Evolutionary conservation across 2,797 vertebrate species (phyloP), one percentile per base, ranked within the genome.

Genomic region (Synaphobranchus kaupii): DNA sequence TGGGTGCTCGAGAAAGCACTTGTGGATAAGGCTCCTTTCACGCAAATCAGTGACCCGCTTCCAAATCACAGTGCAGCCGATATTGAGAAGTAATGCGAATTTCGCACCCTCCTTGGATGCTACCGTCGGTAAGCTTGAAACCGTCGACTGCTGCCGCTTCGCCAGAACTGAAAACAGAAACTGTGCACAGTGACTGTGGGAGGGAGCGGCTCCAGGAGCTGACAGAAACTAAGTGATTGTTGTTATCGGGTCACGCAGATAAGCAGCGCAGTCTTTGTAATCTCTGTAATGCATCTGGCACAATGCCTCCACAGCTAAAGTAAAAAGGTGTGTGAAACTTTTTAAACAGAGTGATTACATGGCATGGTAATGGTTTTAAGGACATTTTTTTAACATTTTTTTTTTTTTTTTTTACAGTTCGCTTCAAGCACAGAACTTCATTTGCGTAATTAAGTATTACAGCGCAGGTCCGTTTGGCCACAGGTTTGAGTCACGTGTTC

Each of bases 231-330:
- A 78, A 86, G 50, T 54, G 85, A 54, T 76, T 39, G 71, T 73
- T 76, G 25, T 39, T 78, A 52, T 85, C 83, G 31, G 58, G 13
- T 47, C 12, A 17, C 0, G 54, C 71, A 81, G 71, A 80, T 66
- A 52, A 80, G 58, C 73, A 39, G 80, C 47, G n/a, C 52, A 12
- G 3, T 28, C 25, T 25, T 76, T 82, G 56, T 50, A 82, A 86
- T 82, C 86, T 82, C 85, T 34, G 31, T 63, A 60, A 84, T 28
- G 31, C 78, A 86, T 86, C 44, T 82, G 60, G 81, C 58, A 80
- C 86, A 25, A 48, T 34, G 54, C n/a, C 58, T 50, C 13, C 44
- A 83, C 34, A 82, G 39, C 22, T 54, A 50, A 44, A 50, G n/a
- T 52, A 82, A 48, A 58, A 50, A 50, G 56, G 56, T 58, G 17